phyloP scores from a whole-genome alignment of 2,797 vertebrate genomes.

The Knipowitschia caucasica region DNA sequence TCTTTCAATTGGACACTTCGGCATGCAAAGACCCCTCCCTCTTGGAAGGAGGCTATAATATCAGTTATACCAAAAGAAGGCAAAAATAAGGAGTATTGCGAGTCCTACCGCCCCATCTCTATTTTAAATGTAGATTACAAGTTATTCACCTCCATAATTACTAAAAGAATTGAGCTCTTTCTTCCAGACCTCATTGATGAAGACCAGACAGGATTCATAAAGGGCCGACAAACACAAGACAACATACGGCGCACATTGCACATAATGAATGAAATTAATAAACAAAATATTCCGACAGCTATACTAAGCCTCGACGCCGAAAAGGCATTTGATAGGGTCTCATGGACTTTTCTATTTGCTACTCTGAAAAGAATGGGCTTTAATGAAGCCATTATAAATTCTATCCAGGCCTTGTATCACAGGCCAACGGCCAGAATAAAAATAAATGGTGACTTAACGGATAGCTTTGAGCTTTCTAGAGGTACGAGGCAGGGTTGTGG shows the following conservation, averaged over 20 bases:
- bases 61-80: background rate
- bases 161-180: background rate
- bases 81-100: background rate
- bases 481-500: background rate
- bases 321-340: constrained; percentile 1
- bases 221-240: background rate
- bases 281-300: background rate
- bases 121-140: background rate
- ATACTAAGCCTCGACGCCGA: constrained; percentile 1
- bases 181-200: background rate
- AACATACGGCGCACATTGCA: background rate
- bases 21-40: background rate
- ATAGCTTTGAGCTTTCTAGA: background rate
- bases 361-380: background rate
- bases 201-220: constrained; percentile 3
- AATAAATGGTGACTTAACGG: background rate
- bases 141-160: background rate
- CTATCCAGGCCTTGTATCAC: background rate
- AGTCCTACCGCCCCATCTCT: background rate
- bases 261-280: background rate
- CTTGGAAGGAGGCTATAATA: background rate
- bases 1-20: background rate
- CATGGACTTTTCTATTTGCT: background rate
- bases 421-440: background rate
- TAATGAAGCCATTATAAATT: background rate